phyloP scores from a whole-genome alignment of 2,888 invertebrate species.

The Syrphus vitripennis region DNA sequence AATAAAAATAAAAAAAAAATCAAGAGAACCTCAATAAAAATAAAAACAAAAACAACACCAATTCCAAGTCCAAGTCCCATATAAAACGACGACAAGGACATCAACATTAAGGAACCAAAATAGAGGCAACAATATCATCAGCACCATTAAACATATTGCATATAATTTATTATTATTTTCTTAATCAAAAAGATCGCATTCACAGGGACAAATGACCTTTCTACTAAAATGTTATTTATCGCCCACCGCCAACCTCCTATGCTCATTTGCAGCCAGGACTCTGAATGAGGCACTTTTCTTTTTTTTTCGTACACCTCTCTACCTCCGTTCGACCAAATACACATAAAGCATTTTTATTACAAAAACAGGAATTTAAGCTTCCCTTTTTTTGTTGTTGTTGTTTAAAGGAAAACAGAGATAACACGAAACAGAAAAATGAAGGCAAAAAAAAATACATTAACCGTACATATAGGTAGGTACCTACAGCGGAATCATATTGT shows the following conservation, averaged over 20 bases:
- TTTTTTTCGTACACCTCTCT: neutral
- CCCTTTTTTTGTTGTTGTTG: no score
- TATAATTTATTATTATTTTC: constrained; percentile 70
- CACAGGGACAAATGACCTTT: constrained; percentile 58
- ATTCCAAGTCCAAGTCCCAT: neutral
- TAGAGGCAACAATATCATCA: constrained; percentile 54
- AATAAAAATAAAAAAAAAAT: constrained; percentile 8
- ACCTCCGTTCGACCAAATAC: neutral
- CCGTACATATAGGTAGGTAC: no score
- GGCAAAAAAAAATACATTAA: neutral
- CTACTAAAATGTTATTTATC: constrained; percentile 66
- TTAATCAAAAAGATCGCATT: constrained; percentile 69
- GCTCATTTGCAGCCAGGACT: neutral
- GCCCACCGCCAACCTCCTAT: constrained; percentile 29
- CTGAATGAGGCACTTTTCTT: neutral
- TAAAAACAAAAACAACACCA: constrained; percentile 15
- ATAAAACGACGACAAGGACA: constrained; percentile 8
- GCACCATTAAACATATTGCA: constrained; percentile 70
- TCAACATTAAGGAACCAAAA: constrained; percentile 11
- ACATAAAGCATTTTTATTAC: constrained; percentile 66
- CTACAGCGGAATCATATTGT: constrained; percentile 57
- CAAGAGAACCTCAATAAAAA: constrained; percentile 39
- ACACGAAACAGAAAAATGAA: neutral
- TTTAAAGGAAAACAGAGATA: constrained; percentile 28
- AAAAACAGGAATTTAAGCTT: constrained; percentile 46